Percentiles rank a stretch among this genome's conserved stretches.
These are phyloP conservation scores for Ptilodon capucinus DNA, from an alignment of 2,888 invertebrate genomes.

Conservation along the genomic window DNA sequence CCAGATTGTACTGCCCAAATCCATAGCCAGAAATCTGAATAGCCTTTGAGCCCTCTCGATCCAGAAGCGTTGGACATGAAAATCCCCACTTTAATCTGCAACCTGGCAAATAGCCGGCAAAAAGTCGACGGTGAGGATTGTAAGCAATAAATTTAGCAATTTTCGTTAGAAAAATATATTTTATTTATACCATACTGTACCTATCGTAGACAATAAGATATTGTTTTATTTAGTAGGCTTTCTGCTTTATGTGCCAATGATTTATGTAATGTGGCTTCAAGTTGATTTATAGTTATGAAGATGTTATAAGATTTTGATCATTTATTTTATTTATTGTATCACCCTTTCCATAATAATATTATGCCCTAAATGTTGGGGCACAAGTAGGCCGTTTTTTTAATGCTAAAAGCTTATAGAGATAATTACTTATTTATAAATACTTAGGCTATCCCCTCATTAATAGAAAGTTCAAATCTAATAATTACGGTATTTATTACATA, in stretches of 20 bases:
- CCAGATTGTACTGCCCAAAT: background rate
- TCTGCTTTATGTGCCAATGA: background rate
- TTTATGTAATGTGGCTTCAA: background rate
- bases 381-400: too few species aligned
- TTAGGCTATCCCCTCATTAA: too few species aligned
- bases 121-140: conserved; percentile 3
- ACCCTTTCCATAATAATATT: too few species aligned
- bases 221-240: background rate
- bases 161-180: background rate
- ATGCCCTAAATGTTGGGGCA: too few species aligned
- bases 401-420: too few species aligned
- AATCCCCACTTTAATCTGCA: conserved; percentile 11
- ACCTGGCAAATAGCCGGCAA: conserved; percentile 10
- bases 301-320: too few species aligned
- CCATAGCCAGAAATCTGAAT: conserved; percentile 1
- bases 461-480: too few species aligned
- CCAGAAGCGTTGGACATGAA: conserved; percentile 18
- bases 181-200: background rate
- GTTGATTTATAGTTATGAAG: background rate
- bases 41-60: conserved; percentile 7
- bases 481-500: too few species aligned
- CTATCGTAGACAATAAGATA: background rate
- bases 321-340: too few species aligned
- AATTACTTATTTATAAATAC: too few species aligned
- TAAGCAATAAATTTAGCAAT: background rate